phyloP scores from a whole-genome alignment of 1,140 invertebrate genomes.

The Orius insidiosus region DNA sequence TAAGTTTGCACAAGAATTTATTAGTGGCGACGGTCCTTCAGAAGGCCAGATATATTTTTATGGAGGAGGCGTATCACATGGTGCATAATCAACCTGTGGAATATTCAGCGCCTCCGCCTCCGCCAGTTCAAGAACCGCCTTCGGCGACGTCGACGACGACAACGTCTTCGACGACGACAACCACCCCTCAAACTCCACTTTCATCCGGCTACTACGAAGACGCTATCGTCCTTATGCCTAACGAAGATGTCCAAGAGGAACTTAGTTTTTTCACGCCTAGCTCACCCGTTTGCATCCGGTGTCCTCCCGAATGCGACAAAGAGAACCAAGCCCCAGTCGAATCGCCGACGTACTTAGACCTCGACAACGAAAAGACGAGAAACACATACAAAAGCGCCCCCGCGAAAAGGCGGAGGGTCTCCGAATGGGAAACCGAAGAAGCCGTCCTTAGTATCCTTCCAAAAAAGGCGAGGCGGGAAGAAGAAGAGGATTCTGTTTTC shows the following conservation, averaged over 20 bases:
- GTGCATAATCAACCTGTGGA: slow-evolving; percentile 23
- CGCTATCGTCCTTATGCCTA: slow-evolving; percentile 1
- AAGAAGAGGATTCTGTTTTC: slow-evolving; percentile 24
- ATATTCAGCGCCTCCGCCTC: slow-evolving; percentile 8
- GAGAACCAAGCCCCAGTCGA: slow-evolving; percentile 25
- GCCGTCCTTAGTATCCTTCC: slow-evolving; percentile 32
- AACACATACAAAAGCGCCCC: slow-evolving; percentile 16
- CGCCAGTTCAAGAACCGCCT: slow-evolving; percentile 1
- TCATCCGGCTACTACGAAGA: slow-evolving; percentile 16
- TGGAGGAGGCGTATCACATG: slow-evolving; percentile 42
- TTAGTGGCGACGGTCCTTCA: slow-evolving; percentile 47
- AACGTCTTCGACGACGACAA: slow-evolving; percentile 8
- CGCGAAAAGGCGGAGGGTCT: slow-evolving; percentile 26
- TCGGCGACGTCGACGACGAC: slow-evolving; percentile 6
- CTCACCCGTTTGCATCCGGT: slow-evolving; percentile 15
- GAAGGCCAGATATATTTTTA: slow-evolving; percentile 44
- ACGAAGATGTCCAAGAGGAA: slow-evolving; percentile 12
- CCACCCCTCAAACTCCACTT: slow-evolving; percentile 11
- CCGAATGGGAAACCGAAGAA: slow-evolving; percentile 33
- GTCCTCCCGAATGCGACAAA: slow-evolving; percentile 20
- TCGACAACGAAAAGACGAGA: slow-evolving; percentile 24
- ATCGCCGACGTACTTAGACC: slow-evolving; percentile 27
- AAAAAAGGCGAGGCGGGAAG: slow-evolving; percentile 24
- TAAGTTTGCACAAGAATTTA: slow-evolving; percentile 46
- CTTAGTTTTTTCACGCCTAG: slow-evolving; percentile 14